Evolutionary conservation across 1,140 invertebrate genomes (phyloP).

Genomic region (Acromyrmex charruanus): DNA sequence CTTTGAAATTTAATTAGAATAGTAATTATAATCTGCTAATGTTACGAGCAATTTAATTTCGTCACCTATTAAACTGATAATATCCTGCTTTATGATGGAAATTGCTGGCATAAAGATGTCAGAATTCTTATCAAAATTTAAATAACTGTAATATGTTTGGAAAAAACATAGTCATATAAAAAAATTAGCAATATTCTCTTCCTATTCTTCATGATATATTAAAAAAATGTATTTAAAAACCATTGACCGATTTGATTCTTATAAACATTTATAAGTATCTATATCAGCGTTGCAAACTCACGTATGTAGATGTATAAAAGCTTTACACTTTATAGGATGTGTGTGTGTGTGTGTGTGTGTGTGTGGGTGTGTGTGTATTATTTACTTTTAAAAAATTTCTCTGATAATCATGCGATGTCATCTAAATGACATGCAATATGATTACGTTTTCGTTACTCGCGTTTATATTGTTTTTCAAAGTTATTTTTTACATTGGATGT

Average conservation of each 20-base stretch:
- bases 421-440: neutral
- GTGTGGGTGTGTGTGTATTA: too few species aligned
- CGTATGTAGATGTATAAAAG: neutral
- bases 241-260: neutral
- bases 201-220: neutral
- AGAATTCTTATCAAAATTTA: neutral
- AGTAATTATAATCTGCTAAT: neutral
- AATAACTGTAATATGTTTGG: neutral
- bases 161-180: neutral
- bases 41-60: neutral
- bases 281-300: neutral
- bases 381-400: neutral
- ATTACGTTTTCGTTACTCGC: neutral
- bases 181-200: neutral
- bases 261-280: neutral
- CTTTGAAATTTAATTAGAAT: slow-evolving; percentile 1
- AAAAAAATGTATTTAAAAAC: neutral
- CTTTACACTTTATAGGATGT: too few species aligned
- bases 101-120: neutral
- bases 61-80: neutral
- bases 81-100: neutral
- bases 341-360: too few species aligned
- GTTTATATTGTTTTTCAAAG: neutral
- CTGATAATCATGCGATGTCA: neutral
- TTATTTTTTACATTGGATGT: neutral